These are phyloP conservation scores for Sphinx pinastri DNA, from an alignment of 2,888 invertebrate species.

Conservation along the genomic window DNA sequence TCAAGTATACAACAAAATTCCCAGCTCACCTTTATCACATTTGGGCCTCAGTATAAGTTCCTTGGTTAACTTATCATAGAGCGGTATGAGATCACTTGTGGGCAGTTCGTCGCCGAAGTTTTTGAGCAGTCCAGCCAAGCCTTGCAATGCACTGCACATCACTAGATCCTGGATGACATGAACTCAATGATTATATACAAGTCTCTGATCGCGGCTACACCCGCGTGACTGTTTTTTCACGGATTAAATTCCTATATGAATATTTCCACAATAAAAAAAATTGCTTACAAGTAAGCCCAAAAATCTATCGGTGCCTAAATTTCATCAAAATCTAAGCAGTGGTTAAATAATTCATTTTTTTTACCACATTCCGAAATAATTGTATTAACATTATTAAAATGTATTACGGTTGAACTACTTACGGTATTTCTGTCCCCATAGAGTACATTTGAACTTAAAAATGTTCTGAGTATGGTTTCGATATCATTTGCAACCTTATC, in stretches of 20 bases:
- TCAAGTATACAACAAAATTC: neutral
- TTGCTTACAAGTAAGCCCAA: too few relatives aligned
- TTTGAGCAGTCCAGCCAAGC: constrained; percentile 31
- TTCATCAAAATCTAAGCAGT: too few relatives aligned
- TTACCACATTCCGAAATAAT: neutral
- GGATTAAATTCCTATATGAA: too few relatives aligned
- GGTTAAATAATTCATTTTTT: too few relatives aligned
- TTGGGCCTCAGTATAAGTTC: neutral
- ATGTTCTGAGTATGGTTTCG: neutral
- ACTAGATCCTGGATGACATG: constrained; percentile 29
- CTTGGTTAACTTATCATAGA: neutral
- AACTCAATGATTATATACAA: neutral
- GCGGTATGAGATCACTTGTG: neutral
- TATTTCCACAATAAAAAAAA: too few relatives aligned
- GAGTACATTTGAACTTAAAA: neutral
- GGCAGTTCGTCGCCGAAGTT: constrained; percentile 33
- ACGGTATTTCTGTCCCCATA: neutral
- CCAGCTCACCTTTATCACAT: constrained; percentile 6
- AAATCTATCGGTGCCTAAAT: too few relatives aligned
- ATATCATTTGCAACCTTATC: neutral
- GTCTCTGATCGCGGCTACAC: neutral
- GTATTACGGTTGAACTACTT: neutral
- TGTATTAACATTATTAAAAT: neutral
- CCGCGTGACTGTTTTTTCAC: too few relatives aligned
- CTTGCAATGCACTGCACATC: constrained; percentile 31